phyloP scores from a whole-genome alignment of 2,113 vertebrate species.

The mouse (Mus musculus) region DNA sequence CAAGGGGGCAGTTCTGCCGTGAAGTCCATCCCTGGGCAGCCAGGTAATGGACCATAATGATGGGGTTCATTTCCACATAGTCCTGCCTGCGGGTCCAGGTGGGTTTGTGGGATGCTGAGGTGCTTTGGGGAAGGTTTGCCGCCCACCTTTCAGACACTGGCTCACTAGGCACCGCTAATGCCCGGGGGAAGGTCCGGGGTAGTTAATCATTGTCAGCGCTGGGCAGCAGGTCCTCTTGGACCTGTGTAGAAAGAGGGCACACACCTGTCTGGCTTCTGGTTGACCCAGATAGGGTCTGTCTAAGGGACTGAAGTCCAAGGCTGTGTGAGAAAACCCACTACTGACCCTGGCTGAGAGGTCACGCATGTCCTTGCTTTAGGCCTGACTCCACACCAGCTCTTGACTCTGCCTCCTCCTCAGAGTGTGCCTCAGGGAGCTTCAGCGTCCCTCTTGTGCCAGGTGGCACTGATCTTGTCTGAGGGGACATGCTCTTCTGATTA shows the following conservation, averaged over 20 bases:
- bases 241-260: not conserved
- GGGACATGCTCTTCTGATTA: not conserved
- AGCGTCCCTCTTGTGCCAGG: not conserved
- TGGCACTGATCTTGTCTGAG: not conserved
- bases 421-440: not conserved
- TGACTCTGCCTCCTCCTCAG: rapidly evolving
- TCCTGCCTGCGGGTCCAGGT: not conserved
- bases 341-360: not conserved
- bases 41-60: not conserved
- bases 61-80: not conserved
- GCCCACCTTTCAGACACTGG: not conserved
- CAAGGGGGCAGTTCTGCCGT: not conserved
- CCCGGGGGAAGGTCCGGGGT: not conserved
- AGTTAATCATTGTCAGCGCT: slow-evolving; percentile 67
- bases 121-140: not conserved
- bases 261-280: not conserved
- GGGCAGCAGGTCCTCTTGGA: not conserved
- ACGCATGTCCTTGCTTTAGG: not conserved
- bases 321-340: not conserved
- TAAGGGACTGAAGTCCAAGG: not conserved
- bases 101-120: not conserved
- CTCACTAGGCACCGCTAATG: not conserved
- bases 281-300: not conserved
- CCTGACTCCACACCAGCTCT: not conserved
- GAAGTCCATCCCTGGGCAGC: not conserved